Percentiles rank a stretch among this genome's conserved stretches.
Conservation (phyloP, 2,797 vertebrate genomes). For the Bradypodion pumilum region DNA sequence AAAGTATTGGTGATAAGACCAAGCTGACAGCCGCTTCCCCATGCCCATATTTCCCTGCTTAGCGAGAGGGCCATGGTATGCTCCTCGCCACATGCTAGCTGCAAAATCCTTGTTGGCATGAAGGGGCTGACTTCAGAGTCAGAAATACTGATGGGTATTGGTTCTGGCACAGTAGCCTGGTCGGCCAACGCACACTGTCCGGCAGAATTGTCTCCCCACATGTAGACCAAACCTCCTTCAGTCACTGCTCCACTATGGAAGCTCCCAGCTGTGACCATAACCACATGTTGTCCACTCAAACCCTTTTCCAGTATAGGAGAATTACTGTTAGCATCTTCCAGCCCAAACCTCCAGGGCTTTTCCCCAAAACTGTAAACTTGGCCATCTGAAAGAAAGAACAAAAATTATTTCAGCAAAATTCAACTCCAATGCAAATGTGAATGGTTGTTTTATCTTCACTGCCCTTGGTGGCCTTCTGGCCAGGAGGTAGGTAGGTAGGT, state of each 20-base stretch:
- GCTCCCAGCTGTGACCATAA: constrained; percentile 87
- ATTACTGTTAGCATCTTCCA: constrained; percentile 58
- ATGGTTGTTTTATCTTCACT: no score
- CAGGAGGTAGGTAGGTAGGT: no score
- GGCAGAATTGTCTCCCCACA: constrained; percentile 92
- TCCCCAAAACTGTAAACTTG: constrained; percentile 92
- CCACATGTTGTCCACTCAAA: constrained; percentile 83
- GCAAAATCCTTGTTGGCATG: constrained; percentile 81
- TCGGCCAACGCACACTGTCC: constrained; percentile 90
- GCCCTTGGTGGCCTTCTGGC: no score
- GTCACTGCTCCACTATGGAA: constrained; percentile 92
- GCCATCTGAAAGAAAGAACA: constrained; percentile 78
- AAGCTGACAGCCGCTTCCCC: constrained; percentile 91
- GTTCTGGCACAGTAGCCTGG: constrained; percentile 82
- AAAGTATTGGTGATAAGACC: constrained; percentile 81
- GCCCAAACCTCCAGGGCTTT: constrained; percentile 83
- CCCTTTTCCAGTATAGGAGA: constrained; percentile 82
- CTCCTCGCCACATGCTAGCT: constrained; percentile 90
- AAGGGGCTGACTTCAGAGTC: constrained; percentile 79
- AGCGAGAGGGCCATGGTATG: constrained; percentile 89
- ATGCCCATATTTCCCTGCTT: constrained; percentile 92
- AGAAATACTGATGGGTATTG: constrained; percentile 83
- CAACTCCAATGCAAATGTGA: neutral
- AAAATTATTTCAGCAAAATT: neutral
- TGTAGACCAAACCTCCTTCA: constrained; percentile 87